Evolutionary conservation across 2,797 vertebrate species (phyloP), one percentile per base, ranked within the genome.

Genomic region (Mionectes olivaceus): DNA sequence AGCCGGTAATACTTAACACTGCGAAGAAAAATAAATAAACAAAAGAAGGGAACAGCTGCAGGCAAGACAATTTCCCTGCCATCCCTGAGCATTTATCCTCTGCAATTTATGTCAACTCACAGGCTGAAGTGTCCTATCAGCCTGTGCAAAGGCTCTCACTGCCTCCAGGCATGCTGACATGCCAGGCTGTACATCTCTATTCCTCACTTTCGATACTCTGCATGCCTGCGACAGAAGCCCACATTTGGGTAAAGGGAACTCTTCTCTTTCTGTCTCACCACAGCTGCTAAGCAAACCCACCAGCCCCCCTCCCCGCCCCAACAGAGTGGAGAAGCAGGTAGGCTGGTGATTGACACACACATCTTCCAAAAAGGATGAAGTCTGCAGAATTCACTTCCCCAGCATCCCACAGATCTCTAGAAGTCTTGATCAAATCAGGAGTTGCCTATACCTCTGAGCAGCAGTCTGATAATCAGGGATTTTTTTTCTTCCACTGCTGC

Each of bases 31-130:
- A 89, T 70, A 95, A 95, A 95, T 73, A 90, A 85, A 87, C 25
- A 75, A 84, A 95, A 91, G 74, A 47, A 85, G 52, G 57, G 82
- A 95, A 89, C 44, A 85, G 83, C 89, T 90, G 59, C 55, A 90
- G 91, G 87, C 83, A 87, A 94, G 57, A 90, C 57, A 33, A 93
- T 91, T 77, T 95, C 86, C 89, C 79, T 90, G 87, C 83, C 90
- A 83, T 83, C 89, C 87, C 90, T 39, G 53, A 87, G 80, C 87
- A 88, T 88, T 94, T 93, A 93, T 93, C 70, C 85, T 89, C 76
- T 78, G 63, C 59, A 74, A 92, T 91, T 84, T 79, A 86, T 43
- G 75, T 78, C 73, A 93, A 87, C 90, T 95, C 67, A 57, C 49
- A 74, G 83, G 89, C 81, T 19, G 16, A 78, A 85, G 90, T 4